Conservation (phyloP, 2,888 invertebrate species). For the Drosophila kuntzei region DNA sequence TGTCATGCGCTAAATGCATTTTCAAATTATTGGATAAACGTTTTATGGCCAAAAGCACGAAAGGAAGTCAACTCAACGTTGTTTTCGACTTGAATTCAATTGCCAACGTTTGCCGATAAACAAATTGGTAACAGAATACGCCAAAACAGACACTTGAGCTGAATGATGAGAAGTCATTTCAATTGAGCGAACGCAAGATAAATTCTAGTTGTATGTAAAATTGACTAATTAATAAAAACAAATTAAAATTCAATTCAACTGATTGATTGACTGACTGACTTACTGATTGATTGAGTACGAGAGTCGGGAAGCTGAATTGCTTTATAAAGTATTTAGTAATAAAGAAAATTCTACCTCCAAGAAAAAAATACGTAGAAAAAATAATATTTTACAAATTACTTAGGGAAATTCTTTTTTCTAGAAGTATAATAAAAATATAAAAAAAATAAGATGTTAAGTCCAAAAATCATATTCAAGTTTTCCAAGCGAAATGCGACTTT, state of each 20-base stretch:
- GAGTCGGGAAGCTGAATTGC: background rate
- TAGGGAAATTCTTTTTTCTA: too few species aligned
- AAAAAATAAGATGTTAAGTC: too few species aligned
- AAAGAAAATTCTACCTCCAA: background rate
- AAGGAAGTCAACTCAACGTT: slow-evolving; percentile 58
- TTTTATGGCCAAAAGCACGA: slow-evolving; percentile 60
- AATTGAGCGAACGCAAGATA: background rate
- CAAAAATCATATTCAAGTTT: too few species aligned
- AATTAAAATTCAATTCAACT: background rate
- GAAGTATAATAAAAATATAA: too few species aligned
- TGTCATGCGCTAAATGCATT: slow-evolving; percentile 66
- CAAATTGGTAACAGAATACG: slow-evolving; percentile 4
- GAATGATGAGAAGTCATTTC: slow-evolving; percentile 5
- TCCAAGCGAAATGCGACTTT: too few species aligned
- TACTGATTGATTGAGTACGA: background rate
- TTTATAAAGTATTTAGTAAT: background rate
- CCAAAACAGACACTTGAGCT: slow-evolving; percentile 14
- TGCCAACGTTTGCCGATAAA: slow-evolving; percentile 28
- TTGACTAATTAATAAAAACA: background rate
- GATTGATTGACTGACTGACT: slow-evolving; percentile 5
- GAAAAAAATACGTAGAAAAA: too few species aligned
- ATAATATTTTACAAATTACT: too few species aligned
- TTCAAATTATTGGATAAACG: slow-evolving; percentile 50
- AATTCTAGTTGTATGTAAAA: background rate
- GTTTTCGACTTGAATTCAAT: slow-evolving; percentile 31